A percentile compares a stretch with the other conserved stretches of the same genome.
phyloP scores from a whole-genome alignment of 2,113 vertebrate species.

The Coturnix japonica region DNA sequence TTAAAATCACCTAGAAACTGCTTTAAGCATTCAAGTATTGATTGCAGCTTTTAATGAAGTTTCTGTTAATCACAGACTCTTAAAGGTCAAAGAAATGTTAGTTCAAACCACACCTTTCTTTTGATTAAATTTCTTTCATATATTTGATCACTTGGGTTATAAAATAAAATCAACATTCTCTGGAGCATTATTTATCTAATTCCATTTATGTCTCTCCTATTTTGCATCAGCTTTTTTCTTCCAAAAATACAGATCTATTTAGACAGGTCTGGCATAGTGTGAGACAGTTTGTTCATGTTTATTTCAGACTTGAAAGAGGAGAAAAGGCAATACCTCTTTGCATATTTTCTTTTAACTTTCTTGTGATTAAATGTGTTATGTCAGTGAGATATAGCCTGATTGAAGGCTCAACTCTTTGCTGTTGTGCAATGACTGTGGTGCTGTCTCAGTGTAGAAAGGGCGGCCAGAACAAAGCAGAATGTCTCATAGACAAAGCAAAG shows the following conservation, averaged over 20 bases:
- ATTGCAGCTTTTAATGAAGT: conserved; percentile 43
- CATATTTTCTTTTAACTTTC: conserved; percentile 45
- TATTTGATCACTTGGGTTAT: conserved; percentile 7
- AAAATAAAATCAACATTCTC: conserved; percentile 15
- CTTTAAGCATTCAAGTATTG: conserved; percentile 5
- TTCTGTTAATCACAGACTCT: conserved; percentile 23
- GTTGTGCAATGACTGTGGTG: neutral
- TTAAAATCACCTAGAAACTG: neutral
- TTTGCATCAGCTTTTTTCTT: conserved; percentile 26
- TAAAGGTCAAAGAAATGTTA: conserved; percentile 39
- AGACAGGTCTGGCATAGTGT: conserved; percentile 14
- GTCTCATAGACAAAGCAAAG: neutral
- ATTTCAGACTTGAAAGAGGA: conserved; percentile 36
- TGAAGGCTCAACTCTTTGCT: conserved; percentile 28
- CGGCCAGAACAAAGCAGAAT: neutral
- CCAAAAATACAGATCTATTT: conserved; percentile 1
- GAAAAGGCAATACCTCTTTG: conserved; percentile 18
- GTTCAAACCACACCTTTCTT: conserved; percentile 9
- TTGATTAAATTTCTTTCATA: conserved; percentile 31
- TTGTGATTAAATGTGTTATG: conserved; percentile 29
- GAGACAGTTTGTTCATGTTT: conserved; percentile 6
- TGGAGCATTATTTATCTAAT: conserved; percentile 42
- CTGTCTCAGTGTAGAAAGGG: neutral
- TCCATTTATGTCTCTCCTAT: conserved; percentile 17
- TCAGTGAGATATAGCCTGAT: neutral